phyloP scores from a whole-genome alignment of 2,797 vertebrate genomes.

The Galagoides demidoff region DNA sequence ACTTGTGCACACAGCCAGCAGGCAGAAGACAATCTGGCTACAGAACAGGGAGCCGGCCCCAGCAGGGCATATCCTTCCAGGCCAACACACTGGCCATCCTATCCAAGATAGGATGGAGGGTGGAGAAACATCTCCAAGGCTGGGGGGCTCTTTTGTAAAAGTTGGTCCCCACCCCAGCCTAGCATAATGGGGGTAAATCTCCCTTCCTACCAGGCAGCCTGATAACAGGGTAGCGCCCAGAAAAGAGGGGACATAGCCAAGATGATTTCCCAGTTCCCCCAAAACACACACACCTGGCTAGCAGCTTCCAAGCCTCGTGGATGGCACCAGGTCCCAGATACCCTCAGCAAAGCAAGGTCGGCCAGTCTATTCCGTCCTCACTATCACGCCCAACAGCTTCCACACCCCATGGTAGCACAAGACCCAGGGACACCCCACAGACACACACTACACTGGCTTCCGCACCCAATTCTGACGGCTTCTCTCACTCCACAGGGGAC shows the following conservation, averaged over 20 bases:
- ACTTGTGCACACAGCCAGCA: not conserved
- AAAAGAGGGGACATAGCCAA: constrained; percentile 37
- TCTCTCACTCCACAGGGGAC: constrained; percentile 31
- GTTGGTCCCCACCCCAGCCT: not conserved
- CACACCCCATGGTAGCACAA: constrained; percentile 12
- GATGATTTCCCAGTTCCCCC: not conserved
- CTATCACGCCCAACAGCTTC: constrained; percentile 12
- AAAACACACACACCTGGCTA: constrained; percentile 74
- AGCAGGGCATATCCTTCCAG: not conserved
- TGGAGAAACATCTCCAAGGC: not conserved
- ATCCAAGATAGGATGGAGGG: not conserved
- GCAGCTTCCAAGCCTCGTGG: constrained; percentile 80
- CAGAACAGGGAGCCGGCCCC: not conserved
- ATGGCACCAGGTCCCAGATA: constrained; percentile 78
- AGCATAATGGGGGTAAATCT: not conserved
- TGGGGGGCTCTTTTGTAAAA: not conserved
- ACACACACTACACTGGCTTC: not conserved
- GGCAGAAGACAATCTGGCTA: not conserved
- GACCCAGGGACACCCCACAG: not conserved
- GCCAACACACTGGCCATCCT: not conserved
- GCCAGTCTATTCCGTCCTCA: constrained; percentile 21
- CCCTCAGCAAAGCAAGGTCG: constrained; percentile 56
- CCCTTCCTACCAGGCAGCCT: not conserved
- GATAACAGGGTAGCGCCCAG: constrained; percentile 60
- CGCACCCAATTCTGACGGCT: not conserved